Conservation (phyloP, 2,888 invertebrate species). For the Lepeophtheirus nordmannii region DNA sequence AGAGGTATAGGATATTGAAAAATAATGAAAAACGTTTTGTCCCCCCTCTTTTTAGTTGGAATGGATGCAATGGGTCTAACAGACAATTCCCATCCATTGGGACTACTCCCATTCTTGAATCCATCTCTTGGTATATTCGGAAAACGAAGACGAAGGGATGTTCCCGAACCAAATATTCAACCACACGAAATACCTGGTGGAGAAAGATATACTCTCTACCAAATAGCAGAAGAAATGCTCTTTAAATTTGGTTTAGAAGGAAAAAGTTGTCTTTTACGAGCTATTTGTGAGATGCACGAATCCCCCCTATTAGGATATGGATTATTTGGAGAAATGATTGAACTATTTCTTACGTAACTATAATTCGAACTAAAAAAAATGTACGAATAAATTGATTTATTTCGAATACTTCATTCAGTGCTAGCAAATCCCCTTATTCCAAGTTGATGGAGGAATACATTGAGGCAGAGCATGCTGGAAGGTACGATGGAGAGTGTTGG, state of each 20-base stretch:
- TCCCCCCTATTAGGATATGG: conserved; percentile 10
- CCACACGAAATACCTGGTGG: not conserved
- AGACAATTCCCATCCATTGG: not conserved
- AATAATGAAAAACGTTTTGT: too few relatives aligned
- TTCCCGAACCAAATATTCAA: not conserved
- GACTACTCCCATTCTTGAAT: conserved; percentile 2
- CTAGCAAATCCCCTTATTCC: conserved; percentile 64
- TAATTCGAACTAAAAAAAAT: not conserved
- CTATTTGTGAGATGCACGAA: conserved; percentile 19
- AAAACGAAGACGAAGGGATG: not conserved
- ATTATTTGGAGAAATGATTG: conserved; percentile 5
- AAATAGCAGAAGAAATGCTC: conserved; percentile 3
- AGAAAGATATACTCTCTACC: not conserved
- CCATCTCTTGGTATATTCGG: not conserved
- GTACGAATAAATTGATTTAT: too few relatives aligned
- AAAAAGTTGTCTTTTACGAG: not conserved
- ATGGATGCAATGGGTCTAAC: conserved; percentile 4
- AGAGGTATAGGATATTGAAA: too few relatives aligned
- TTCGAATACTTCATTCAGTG: conserved; percentile 39
- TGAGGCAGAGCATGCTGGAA: conserved; percentile 59
- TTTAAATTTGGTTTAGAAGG: conserved; percentile 12
- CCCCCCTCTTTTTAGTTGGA: conserved; percentile 18
- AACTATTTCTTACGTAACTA: conserved; percentile 2
- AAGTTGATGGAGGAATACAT: conserved; percentile 57
- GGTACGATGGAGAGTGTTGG: conserved; percentile 59